Evolutionary conservation across 2,797 vertebrate genomes (phyloP), one percentile per base, ranked within the genome.

Genomic region (Squalus acanthias): DNA sequence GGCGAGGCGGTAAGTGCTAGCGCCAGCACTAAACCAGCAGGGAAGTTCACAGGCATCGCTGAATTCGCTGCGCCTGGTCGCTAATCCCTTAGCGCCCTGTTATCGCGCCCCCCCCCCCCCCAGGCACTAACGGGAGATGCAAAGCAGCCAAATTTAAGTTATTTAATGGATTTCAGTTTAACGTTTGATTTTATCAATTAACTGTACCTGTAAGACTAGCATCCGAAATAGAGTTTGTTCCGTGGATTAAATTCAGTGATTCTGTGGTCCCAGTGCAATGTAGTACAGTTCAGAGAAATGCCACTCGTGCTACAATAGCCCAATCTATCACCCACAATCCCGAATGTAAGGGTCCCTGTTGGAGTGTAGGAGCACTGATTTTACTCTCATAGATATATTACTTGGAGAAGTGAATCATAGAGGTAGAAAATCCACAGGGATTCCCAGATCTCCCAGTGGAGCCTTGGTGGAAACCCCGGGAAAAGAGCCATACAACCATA

Each of bases 141-240:
- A 39, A 39, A 39, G 39, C 39, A 39, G 39, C 39, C 39, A 39
- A 39, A 39, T 39, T 39, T 39, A 70, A 53, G 46, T n/a, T 69
- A 50, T 70, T 95, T 29, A 29, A 60, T 33, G 26, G 69, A 95
- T 72, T 74, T 24, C 26, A 17, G 22, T 57, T 74, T 3, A 50
- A 33, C 74, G 67, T 53, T 74, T 74, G 39, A 74, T 72, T 29
- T 95, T 95, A 95, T 95, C 70, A 74, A 57, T 53, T 95, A 67
- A 67, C 63, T 92, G 87, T 39, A 67, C 15, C 63, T 67, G 33
- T 82, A 46, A 22, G 33, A 50, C 12, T 63, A n/a, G 33, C 60
- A 92, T 20, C 20, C 22, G 63, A 67, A 9, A 39, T 67, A 22
- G 17, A 67, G 15, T 3, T 39, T 67, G 33, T 67, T 67, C 63